Conservation (phyloP, 2,888 invertebrate genomes). For the Drosophila pegasa region DNA sequence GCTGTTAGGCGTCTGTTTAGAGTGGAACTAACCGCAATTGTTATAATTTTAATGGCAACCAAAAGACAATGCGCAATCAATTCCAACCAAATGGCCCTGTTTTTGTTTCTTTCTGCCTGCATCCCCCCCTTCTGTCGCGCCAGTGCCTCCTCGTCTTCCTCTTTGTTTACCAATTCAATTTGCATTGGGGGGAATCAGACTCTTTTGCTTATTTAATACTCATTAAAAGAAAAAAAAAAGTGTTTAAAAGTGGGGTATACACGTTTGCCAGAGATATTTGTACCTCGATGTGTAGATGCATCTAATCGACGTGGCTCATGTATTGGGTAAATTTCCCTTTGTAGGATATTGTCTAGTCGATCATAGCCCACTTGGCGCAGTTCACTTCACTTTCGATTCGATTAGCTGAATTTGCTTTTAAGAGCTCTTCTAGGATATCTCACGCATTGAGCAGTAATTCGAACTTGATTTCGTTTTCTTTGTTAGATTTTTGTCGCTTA, state of each 20-base stretch:
- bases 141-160: not conserved
- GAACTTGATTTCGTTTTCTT: constrained; percentile 11
- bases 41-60: constrained; percentile 15
- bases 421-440: constrained; percentile 20
- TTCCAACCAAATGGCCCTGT: constrained; percentile 22
- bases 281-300: not conserved
- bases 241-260: not conserved
- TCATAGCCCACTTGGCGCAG: not conserved
- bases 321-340: not conserved
- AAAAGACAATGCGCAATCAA: constrained; percentile 39
- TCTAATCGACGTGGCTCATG: too few relatives aligned
- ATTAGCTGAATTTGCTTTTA: not conserved
- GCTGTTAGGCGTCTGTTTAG: constrained; percentile 20
- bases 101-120: not conserved
- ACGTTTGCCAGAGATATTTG: not conserved
- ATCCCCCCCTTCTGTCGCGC: too few relatives aligned
- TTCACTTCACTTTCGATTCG: too few relatives aligned
- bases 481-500: constrained; percentile 12
- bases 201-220: constrained; percentile 7
- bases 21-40: constrained; percentile 17
- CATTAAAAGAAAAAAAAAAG: not conserved
- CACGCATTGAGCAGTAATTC: not conserved
- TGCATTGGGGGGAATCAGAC: constrained; percentile 23
- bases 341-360: not conserved
- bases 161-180: constrained; percentile 37